Percentiles rank a stretch among this genome's conserved stretches.
Conservation (phyloP, 2,113 vertebrate genomes). For the Ctenodactylus gundi region DNA sequence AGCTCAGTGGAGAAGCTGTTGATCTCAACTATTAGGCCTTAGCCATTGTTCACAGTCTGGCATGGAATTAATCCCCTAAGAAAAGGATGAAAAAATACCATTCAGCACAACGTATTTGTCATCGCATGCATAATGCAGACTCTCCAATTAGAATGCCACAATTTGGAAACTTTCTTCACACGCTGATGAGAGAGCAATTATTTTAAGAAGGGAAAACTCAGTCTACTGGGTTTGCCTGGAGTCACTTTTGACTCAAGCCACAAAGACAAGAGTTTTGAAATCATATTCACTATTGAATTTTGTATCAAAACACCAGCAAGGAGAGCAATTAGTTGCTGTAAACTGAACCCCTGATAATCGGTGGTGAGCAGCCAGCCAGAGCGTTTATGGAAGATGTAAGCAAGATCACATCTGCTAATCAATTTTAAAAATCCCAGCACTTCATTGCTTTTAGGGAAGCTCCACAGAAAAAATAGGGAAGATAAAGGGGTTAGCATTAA, state of each 20-base stretch:
- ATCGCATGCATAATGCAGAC: constrained; percentile 71
- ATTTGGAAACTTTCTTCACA: constrained; percentile 75
- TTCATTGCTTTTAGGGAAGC: constrained; percentile 66
- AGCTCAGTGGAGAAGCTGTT: constrained; percentile 33
- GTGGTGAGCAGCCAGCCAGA: constrained; percentile 68
- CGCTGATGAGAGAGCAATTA: constrained; percentile 76
- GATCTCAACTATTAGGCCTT: constrained; percentile 53
- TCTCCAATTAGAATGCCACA: constrained; percentile 76
- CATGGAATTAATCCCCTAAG: constrained; percentile 77
- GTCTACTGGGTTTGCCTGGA: constrained; percentile 69
- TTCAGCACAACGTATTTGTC: constrained; percentile 75
- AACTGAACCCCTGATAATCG: constrained; percentile 72
- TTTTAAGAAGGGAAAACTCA: constrained; percentile 75
- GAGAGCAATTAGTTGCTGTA: constrained; percentile 76
- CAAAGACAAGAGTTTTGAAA: constrained; percentile 66
- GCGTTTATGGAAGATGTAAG: constrained; percentile 74
- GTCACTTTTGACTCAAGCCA: constrained; percentile 70
- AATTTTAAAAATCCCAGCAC: constrained; percentile 59
- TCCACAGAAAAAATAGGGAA: constrained; percentile 15
- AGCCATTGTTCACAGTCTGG: constrained; percentile 68
- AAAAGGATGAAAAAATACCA: constrained; percentile 61
- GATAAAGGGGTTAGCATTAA: not conserved
- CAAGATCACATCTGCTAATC: constrained; percentile 74
- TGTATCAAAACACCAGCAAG: constrained; percentile 75
- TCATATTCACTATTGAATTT: constrained; percentile 76